Percentiles rank a stretch among this genome's conserved stretches.
Evolutionary conservation across 2,113 vertebrate genomes (phyloP).

Genomic region (Silurus glanis): DNA sequence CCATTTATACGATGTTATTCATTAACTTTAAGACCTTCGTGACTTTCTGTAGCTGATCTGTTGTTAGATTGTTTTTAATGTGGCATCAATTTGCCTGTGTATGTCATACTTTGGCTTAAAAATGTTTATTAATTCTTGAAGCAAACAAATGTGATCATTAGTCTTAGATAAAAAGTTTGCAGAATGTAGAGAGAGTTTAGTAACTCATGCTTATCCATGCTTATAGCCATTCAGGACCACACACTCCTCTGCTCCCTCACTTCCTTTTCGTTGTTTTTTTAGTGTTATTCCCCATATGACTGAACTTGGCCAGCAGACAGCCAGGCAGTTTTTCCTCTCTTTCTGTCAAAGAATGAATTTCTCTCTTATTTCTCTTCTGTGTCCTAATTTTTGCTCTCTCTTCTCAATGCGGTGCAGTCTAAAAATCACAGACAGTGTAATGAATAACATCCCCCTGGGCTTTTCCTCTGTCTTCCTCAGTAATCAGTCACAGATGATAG

Average conservation of each 20-base stretch:
- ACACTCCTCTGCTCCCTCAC: conserved; percentile 43
- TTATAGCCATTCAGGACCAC: conserved; percentile 30
- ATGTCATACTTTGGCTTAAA: conserved; percentile 3
- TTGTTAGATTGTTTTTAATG: neutral
- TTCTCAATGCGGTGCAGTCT: conserved; percentile 3
- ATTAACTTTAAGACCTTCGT: conserved; percentile 19
- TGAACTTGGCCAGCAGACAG: conserved; percentile 52
- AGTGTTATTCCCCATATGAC: conserved; percentile 46
- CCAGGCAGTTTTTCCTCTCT: conserved; percentile 43
- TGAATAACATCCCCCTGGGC: conserved; percentile 37
- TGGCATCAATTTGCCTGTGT: neutral
- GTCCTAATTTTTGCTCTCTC: conserved; percentile 12
- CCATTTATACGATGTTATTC: conserved; percentile 23
- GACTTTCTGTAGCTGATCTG: conserved; percentile 14
- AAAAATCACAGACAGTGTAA: conserved; percentile 37
- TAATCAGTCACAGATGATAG: conserved; percentile 63
- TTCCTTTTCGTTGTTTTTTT: conserved; percentile 48
- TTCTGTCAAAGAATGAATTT: conserved; percentile 37
- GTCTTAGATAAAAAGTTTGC: conserved; percentile 3
- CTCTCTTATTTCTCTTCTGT: conserved; percentile 4
- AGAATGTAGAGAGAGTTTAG: conserved; percentile 14
- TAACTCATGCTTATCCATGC: conserved; percentile 20
- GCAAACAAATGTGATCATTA: conserved; percentile 19
- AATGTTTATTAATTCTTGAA: conserved; percentile 14
- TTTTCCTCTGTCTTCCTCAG: conserved; percentile 45